phyloP scores from a whole-genome alignment of 2,888 invertebrate genomes.

The Parochlus steinenii region DNA sequence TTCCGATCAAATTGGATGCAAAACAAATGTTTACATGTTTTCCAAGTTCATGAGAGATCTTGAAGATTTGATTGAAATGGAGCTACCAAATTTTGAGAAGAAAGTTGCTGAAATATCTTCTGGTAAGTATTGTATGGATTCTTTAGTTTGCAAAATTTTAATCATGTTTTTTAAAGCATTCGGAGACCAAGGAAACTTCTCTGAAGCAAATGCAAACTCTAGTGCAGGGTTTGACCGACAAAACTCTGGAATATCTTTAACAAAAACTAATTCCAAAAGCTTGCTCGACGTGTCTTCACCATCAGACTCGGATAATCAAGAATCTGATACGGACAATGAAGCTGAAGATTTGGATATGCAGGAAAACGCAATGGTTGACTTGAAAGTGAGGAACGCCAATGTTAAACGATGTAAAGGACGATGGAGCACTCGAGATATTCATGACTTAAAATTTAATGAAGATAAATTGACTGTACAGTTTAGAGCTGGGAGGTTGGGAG shows the following conservation, averaged over 20 bases:
- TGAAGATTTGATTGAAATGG: constrained; percentile 24
- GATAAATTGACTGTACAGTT: constrained; percentile 65
- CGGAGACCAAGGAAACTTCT: background rate
- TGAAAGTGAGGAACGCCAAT: constrained; percentile 7
- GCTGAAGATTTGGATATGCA: constrained; percentile 11
- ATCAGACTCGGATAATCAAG: constrained; percentile 7
- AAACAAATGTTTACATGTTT: constrained; percentile 15
- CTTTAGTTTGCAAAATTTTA: too few relatives aligned
- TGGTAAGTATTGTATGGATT: constrained; percentile 17
- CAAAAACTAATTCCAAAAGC: constrained; percentile 7
- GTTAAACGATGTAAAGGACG: constrained; percentile 23
- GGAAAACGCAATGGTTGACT: constrained; percentile 1
- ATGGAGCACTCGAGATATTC: constrained; percentile 57
- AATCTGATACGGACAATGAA: constrained; percentile 5
- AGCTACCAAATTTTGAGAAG: constrained; percentile 22
- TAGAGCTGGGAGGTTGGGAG: constrained; percentile 51
- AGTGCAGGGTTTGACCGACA: constrained; percentile 1
- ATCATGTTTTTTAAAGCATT: too few relatives aligned
- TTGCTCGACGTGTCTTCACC: background rate
- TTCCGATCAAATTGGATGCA: background rate
- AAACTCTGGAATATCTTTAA: constrained; percentile 8
- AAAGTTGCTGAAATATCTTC: constrained; percentile 23
- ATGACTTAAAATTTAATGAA: constrained; percentile 70
- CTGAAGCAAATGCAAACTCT: constrained; percentile 1
- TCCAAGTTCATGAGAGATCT: constrained; percentile 21